phyloP scores from a whole-genome alignment of 2,888 invertebrate species.

The Zhuqinia jingwanae region DNA sequence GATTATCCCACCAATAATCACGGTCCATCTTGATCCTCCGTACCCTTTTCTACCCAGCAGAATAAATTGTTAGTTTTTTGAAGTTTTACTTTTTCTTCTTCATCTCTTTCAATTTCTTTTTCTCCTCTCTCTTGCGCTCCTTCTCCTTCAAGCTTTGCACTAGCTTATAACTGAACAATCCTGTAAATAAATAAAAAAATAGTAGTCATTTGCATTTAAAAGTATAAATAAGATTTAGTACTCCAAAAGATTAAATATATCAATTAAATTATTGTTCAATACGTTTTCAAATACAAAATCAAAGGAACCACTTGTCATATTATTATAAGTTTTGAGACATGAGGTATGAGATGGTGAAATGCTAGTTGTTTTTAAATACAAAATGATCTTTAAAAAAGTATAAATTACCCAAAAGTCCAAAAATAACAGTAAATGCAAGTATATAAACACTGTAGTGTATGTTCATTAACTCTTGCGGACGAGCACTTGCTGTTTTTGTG shows the following conservation, averaged over 20 bases:
- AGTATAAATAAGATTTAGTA: no score
- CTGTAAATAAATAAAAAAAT: slow-evolving; percentile 83
- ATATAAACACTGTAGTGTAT: slow-evolving; percentile 75
- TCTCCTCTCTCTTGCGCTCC: slow-evolving; percentile 89
- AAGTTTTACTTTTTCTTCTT: slow-evolving; percentile 87
- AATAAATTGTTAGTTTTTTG: neutral
- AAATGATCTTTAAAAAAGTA: no score
- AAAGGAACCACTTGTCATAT: no score
- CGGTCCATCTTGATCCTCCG: neutral
- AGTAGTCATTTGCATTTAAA: neutral
- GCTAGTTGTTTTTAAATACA: no score
- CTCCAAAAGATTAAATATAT: no score
- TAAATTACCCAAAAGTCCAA: slow-evolving; percentile 74
- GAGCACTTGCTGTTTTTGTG: slow-evolving; percentile 17
- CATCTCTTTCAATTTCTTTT: slow-evolving; percentile 89
- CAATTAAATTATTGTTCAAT: no score
- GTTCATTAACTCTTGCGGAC: slow-evolving; percentile 58
- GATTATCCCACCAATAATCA: neutral
- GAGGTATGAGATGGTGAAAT: no score
- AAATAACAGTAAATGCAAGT: slow-evolving; percentile 73
- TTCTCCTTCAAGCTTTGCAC: slow-evolving; percentile 90
- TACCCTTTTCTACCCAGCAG: neutral
- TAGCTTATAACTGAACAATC: slow-evolving; percentile 92
- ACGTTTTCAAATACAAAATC: no score
- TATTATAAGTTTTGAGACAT: no score